Percentiles rank a stretch among this genome's conserved stretches.
These are phyloP conservation scores for Elmis aenea DNA, from an alignment of 2,888 invertebrate species.

Conservation along the genomic window DNA sequence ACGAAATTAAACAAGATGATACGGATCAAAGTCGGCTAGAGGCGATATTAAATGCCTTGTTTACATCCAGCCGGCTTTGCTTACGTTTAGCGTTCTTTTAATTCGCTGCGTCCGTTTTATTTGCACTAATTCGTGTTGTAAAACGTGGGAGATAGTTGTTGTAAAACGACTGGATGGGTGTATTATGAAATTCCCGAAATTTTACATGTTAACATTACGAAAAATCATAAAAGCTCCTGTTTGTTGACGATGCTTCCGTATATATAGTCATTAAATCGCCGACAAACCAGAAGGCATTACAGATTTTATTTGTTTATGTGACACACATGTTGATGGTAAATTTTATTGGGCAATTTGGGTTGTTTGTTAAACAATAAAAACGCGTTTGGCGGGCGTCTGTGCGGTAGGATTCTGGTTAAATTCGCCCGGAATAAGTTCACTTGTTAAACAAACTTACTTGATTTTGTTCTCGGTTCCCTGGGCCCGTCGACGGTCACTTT, in stretches of 20 bases:
- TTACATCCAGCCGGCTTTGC: conserved; percentile 13
- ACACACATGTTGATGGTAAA: conserved; percentile 31
- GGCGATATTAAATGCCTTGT: conserved; percentile 15
- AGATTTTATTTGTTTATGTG: conserved; percentile 38
- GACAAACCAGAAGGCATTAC: conserved; percentile 37
- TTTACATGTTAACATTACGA: conserved; percentile 13
- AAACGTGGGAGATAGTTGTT: too few relatives aligned
- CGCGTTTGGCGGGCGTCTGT: too few relatives aligned
- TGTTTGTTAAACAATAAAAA: conserved; percentile 34
- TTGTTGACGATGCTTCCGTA: conserved; percentile 11
- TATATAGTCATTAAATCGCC: conserved; percentile 30
- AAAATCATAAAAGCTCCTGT: conserved; percentile 17
- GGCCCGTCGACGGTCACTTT: conserved; percentile 99
- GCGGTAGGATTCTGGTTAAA: too few relatives aligned
- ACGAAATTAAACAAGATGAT: conserved; percentile 9
- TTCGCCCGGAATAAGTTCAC: too few relatives aligned
- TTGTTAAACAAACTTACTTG: conserved; percentile 90
- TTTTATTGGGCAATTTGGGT: conserved; percentile 23
- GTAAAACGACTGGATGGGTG: too few relatives aligned
- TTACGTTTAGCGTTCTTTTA: too few relatives aligned
- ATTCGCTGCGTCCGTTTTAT: too few relatives aligned
- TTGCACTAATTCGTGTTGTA: too few relatives aligned
- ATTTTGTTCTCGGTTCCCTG: conserved; percentile 92
- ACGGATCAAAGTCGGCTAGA: conserved; percentile 11
- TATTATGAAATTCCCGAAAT: too few relatives aligned